phyloP scores from a whole-genome alignment of 2,888 invertebrate species.

The Coelinius sp. region DNA sequence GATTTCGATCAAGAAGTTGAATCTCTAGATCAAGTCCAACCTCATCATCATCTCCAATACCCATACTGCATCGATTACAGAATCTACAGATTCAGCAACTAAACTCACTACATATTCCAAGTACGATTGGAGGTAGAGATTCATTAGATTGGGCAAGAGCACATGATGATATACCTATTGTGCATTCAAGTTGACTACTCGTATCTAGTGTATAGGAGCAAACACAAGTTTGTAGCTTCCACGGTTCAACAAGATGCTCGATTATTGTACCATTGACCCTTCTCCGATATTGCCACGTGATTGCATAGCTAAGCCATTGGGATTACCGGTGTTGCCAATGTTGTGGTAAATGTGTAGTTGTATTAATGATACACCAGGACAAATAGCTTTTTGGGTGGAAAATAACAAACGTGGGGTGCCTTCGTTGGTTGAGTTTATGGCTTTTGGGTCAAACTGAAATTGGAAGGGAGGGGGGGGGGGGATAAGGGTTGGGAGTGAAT shows the following conservation, averaged over 20 bases:
- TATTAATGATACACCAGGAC: slow-evolving; percentile 15
- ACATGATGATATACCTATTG: neutral
- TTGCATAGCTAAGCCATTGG: slow-evolving; percentile 9
- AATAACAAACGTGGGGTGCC: slow-evolving; percentile 5
- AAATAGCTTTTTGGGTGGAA: slow-evolving; percentile 12
- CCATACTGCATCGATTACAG: slow-evolving; percentile 59
- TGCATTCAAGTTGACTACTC: slow-evolving; percentile 19
- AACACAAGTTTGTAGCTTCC: slow-evolving; percentile 11
- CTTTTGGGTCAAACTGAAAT: slow-evolving; percentile 52
- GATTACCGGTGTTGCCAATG: slow-evolving; percentile 13
- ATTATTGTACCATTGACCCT: slow-evolving; percentile 25
- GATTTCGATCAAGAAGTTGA: neutral
- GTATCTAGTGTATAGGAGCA: neutral
- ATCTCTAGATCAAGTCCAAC: slow-evolving; percentile 26
- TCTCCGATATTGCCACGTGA: slow-evolving; percentile 14
- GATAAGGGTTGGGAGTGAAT: slow-evolving; percentile 3
- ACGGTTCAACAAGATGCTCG: slow-evolving; percentile 19
- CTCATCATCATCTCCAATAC: slow-evolving; percentile 63
- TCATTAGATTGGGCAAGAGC: slow-evolving; percentile 17
- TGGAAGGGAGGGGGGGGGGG: no score
- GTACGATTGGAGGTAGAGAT: slow-evolving; percentile 4
- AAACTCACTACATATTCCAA: neutral
- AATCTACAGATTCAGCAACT: slow-evolving; percentile 42
- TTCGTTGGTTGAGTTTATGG: slow-evolving; percentile 31
- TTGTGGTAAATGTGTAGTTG: slow-evolving; percentile 21